Conservation (phyloP, 2,888 invertebrate species). For the Leucoma salicis region DNA sequence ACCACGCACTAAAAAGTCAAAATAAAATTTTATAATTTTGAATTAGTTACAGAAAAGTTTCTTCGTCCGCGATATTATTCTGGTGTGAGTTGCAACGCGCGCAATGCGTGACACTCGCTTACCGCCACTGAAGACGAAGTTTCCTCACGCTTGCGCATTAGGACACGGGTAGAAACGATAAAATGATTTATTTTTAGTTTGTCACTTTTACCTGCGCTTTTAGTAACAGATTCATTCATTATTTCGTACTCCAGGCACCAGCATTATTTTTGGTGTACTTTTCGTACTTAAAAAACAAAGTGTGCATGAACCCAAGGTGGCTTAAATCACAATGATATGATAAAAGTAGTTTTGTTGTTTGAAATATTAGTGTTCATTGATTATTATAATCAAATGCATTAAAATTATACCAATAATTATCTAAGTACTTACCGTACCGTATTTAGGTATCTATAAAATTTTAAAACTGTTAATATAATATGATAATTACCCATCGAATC, state of each 20-base stretch:
- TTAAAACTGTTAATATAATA: too few relatives aligned
- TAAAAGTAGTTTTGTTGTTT: too few relatives aligned
- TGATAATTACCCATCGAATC: too few relatives aligned
- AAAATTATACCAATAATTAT: too few relatives aligned
- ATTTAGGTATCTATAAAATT: too few relatives aligned
- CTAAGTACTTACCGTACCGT: too few relatives aligned
- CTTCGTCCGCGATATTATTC: constrained; percentile 25
- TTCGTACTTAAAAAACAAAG: too few relatives aligned
- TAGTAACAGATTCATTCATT: constrained; percentile 31
- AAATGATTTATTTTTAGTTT: constrained; percentile 42
- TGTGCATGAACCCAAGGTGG: too few relatives aligned
- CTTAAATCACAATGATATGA: too few relatives aligned
- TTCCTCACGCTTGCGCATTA: constrained; percentile 37
- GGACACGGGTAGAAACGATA: constrained; percentile 19
- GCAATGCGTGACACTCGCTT: constrained; percentile 31
- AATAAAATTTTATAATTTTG: constrained; percentile 8
- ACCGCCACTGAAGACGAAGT: constrained; percentile 37
- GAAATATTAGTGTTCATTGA: too few relatives aligned
- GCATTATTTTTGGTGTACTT: too few relatives aligned
- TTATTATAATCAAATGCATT: too few relatives aligned
- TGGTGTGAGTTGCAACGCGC: constrained; percentile 30
- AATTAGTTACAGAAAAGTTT: constrained; percentile 26
- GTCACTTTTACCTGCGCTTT: constrained; percentile 38
- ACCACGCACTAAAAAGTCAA: constrained; percentile 6
- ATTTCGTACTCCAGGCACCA: constrained; percentile 11